phyloP scores from a whole-genome alignment of 2,888 invertebrate genomes.

The Ferdinandea cuprea region DNA sequence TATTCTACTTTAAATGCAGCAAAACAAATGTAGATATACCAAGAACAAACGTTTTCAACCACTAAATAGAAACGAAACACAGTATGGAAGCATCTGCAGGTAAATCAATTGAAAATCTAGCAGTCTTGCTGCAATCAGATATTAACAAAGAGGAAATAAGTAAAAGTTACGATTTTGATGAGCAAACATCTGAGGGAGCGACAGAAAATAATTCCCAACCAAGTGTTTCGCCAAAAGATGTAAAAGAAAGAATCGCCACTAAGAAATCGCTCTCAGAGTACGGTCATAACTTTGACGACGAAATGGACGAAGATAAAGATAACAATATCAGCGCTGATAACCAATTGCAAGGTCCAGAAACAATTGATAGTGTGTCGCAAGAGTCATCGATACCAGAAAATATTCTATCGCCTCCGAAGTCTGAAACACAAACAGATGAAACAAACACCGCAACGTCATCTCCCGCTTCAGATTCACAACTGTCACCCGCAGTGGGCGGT shows the following conservation, averaged over 20 bases:
- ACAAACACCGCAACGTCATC: slow-evolving; percentile 81
- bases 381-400: slow-evolving; percentile 78
- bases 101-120: slow-evolving; percentile 37
- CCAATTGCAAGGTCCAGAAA: slow-evolving; percentile 63
- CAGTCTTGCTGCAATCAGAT: slow-evolving; percentile 21
- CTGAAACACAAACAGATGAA: slow-evolving; percentile 81
- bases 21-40: slow-evolving; percentile 54
- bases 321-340: slow-evolving; percentile 19
- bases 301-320: slow-evolving; percentile 59
- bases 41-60: background rate
- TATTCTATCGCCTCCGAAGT: slow-evolving; percentile 80
- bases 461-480: slow-evolving; percentile 80
- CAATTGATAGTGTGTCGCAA: slow-evolving; percentile 67
- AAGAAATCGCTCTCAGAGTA: slow-evolving; percentile 24
- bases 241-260: background rate
- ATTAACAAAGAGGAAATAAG: slow-evolving; percentile 9
- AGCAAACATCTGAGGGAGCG: slow-evolving; percentile 7
- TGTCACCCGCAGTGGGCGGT: slow-evolving; percentile 76
- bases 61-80: background rate
- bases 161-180: slow-evolving; percentile 27
- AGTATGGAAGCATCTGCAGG: slow-evolving; percentile 66
- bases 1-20: background rate
- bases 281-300: slow-evolving; percentile 29
- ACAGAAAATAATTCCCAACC: slow-evolving; percentile 31
- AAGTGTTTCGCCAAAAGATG: slow-evolving; percentile 60